Base-by-base conservation (phyloP, 2,888 invertebrate species). In the Bombylius major region DNA sequence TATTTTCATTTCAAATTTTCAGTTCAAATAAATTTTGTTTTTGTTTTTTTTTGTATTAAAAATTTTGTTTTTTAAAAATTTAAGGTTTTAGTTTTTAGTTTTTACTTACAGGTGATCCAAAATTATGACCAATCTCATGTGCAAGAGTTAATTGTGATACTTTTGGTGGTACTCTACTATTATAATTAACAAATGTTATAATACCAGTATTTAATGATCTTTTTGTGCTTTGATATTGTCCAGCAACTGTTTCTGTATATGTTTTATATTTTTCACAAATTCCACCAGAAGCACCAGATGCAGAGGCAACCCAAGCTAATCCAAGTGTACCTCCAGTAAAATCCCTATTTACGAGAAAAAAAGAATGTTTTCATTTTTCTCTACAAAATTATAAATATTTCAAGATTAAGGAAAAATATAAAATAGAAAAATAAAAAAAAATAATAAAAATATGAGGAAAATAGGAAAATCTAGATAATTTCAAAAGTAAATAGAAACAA, bases 81-180 rank as follows among this genome's bases (percentile, higher is more conserved):
- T 39, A 39, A 39, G n/a, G n/a, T 23, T 23, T 23, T 23, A 23
- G 1, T 23, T 23, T 23, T 23, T 23, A 39, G 39, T 9, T 34
- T 46, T 54, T 51, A 79, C 82, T 80, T 75, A 93, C 93, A 70
- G 96, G 96, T 58, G 95, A 95, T 57, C 99, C 98, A 75, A 99
- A 99, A 76, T 99, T 99, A 71, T 99, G 99, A 5, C 99, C 99
- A 64, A 91, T 91, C 76, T 99, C 99, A 73, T 99, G 99, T 1
- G 99, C 99, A 62, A 99, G 77, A 1, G 98, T 99, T 59, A 98
- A 77, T 72, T 98, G 96, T 44, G 97, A 97, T 33, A 99, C 98
- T 76, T 96, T 93, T 0, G 96, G 93, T 56, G 98, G 96, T 56
- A 99, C 98, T 45, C 94, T 79, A 69, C 89, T 91, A 72, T 96